Base-by-base conservation (phyloP, 2,797 vertebrate genomes). In the Falco novaeseelandiae region DNA sequence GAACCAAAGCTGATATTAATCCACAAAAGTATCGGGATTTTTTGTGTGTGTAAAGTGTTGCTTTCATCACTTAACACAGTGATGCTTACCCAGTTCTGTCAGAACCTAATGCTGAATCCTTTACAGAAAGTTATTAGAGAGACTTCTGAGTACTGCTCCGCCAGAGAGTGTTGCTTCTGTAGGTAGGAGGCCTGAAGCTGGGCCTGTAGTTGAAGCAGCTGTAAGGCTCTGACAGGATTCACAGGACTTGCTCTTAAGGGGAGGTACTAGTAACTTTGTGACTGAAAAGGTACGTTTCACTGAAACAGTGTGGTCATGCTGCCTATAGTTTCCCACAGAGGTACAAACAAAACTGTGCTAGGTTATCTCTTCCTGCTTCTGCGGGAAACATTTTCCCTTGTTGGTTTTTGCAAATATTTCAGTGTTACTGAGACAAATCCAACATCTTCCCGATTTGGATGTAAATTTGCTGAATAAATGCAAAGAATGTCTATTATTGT, bases 381-480 rank as follows among this genome's bases (percentile, higher is more conserved):
- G 30, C 2, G 3, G 86, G 34, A 87, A 93, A 51, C 30, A n/a
- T 74, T 91, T 83, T 89, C 42, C 30, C 18, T 0, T 92, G 66
- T 44, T 95, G 93, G 46, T 89, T 94, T 96, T 96, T 94, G 71
- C 78, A 92, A 90, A 71, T 93, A 69, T 51, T 93, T 85, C 57
- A 29, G 19, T 54, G 79, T 78, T 91, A 92, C 57, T 32, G 67
- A 95, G 67, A 83, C 71, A 97, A 96, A 94, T 93, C 34, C 71
- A 57, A 32, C 72, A 85, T 89, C 87, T 96, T 89, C 74, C 74
- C 6, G 0, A 93, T 96, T 85, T 89, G 84, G 67, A 96, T 93
- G 78, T 94, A 94, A 96, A 96, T 96, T 85, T 83, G 40, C 81
- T 91, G 90, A 96, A 95, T 93, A 96, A 96, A 97, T 96, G 87